Conservation (phyloP, 2,888 invertebrate genomes). For the Diplazon laetatorius region DNA sequence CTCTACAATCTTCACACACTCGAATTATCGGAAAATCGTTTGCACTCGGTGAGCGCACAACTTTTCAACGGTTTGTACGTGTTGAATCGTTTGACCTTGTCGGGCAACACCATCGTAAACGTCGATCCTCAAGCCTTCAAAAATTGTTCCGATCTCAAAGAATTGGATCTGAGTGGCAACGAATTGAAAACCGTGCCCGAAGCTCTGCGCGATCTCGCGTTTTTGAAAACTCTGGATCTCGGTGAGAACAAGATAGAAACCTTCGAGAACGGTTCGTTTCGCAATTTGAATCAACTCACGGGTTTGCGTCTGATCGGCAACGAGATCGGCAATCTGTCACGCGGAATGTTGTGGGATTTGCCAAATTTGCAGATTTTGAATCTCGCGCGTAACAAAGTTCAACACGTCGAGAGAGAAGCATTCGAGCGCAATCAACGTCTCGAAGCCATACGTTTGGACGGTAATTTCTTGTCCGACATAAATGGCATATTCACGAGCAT, state of each 20-base stretch:
- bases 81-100: slow-evolving; percentile 91
- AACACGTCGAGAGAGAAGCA: slow-evolving; percentile 91
- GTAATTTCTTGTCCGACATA: slow-evolving; percentile 93
- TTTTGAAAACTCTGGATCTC: slow-evolving; percentile 94
- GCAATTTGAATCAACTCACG: slow-evolving; percentile 92
- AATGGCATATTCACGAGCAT: slow-evolving; percentile 95
- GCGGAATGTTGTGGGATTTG: slow-evolving; percentile 94
- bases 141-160: slow-evolving; percentile 94
- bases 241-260: slow-evolving; percentile 95
- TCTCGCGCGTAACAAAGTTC: slow-evolving; percentile 94
- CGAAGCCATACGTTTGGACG: slow-evolving; percentile 94
- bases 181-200: slow-evolving; percentile 91
- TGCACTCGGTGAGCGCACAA: slow-evolving; percentile 91
- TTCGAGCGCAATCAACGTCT: slow-evolving; percentile 92
- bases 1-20: slow-evolving; percentile 94
- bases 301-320: slow-evolving; percentile 95
- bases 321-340: slow-evolving; percentile 92
- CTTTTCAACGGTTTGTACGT: slow-evolving; percentile 93
- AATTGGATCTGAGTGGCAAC: slow-evolving; percentile 94
- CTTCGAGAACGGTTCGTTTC: slow-evolving; percentile 93
- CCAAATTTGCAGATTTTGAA: slow-evolving; percentile 93
- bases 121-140: slow-evolving; percentile 92
- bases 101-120: slow-evolving; percentile 92
- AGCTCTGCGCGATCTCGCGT: slow-evolving; percentile 90
- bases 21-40: slow-evolving; percentile 93